Evolutionary conservation across 2,113 vertebrate genomes (phyloP).

Genomic region (Amphiprion percula): DNA sequence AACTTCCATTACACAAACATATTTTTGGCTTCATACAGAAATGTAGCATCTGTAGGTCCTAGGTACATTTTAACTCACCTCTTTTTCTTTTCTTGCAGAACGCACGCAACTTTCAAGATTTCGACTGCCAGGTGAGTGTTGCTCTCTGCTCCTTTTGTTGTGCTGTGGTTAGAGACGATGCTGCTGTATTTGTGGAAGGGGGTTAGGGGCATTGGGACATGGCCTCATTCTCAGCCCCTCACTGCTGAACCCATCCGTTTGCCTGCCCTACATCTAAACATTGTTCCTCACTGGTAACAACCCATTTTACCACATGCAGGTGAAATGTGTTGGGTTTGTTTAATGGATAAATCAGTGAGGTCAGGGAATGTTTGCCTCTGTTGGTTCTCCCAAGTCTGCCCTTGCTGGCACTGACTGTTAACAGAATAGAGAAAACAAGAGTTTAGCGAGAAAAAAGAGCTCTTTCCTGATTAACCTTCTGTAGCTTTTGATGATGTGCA

Average conservation of each 20-base stretch:
- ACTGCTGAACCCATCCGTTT: slow-evolving; percentile 12
- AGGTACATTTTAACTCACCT: neutral
- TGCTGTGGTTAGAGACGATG: neutral
- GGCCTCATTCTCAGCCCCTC: neutral
- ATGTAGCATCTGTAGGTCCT: neutral
- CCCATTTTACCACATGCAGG: neutral
- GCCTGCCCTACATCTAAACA: slow-evolving; percentile 19
- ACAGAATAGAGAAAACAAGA: neutral
- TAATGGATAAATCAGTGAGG: neutral
- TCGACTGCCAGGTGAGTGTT: slow-evolving; percentile 94
- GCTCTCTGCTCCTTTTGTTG: neutral
- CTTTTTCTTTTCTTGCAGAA: slow-evolving; percentile 85
- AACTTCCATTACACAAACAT: neutral
- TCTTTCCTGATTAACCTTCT: neutral
- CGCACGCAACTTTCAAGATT: slow-evolving; percentile 95
- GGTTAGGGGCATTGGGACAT: neutral
- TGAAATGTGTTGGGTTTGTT: neutral
- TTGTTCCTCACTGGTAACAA: neutral
- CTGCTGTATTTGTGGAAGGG: neutral
- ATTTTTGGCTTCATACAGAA: neutral
- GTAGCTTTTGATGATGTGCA: neutral
- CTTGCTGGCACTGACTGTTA: neutral
- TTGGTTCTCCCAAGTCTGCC: neutral
- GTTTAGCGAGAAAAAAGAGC: too few relatives aligned
- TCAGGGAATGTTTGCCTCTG: neutral